A percentile compares a stretch with the other conserved stretches of the same genome.
These are phyloP conservation scores for Trichoplusia ni DNA, from an alignment of 1,140 invertebrate species.

Conservation along the genomic window DNA sequence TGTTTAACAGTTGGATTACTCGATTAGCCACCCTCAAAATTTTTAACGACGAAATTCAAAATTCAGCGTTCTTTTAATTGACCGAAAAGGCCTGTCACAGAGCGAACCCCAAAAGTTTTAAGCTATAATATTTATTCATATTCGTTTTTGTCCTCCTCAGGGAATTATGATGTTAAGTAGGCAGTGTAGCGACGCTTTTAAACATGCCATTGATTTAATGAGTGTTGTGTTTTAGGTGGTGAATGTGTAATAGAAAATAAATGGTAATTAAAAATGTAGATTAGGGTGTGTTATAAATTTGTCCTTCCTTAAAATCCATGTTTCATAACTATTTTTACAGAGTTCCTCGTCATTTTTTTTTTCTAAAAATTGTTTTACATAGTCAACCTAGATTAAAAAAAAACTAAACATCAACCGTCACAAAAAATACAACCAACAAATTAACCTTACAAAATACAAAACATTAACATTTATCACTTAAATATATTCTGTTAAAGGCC, in stretches of 20 bases:
- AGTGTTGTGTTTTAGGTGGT: not conserved
- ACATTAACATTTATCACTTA: slow-evolving; percentile 13
- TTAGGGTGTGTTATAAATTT: no score
- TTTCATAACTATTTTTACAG: no score
- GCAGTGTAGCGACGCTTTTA: no score
- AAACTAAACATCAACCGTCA: not conserved
- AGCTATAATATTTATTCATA: slow-evolving; percentile 35
- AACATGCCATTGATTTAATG: not conserved
- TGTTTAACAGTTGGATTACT: slow-evolving; percentile 57
- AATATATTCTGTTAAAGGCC: slow-evolving; percentile 15
- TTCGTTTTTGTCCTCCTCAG: slow-evolving; percentile 15
- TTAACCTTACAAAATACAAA: no score
- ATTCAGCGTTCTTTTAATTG: slow-evolving; percentile 41
- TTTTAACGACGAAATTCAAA: slow-evolving; percentile 42
- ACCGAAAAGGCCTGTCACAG: slow-evolving; percentile 40
- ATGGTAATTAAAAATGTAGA: not conserved
- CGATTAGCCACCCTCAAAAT: slow-evolving; percentile 45
- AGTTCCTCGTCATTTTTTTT: no score
- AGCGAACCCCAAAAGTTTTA: slow-evolving; percentile 34
- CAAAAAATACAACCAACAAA: no score
- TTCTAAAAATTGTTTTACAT: no score
- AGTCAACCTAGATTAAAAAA: no score
- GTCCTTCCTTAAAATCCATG: no score
- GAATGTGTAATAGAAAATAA: no score
- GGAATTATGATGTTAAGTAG: slow-evolving; percentile 27